Evolutionary conservation across 2,888 invertebrate species (phyloP).

Genomic region (Arrhopalites spinosus): DNA sequence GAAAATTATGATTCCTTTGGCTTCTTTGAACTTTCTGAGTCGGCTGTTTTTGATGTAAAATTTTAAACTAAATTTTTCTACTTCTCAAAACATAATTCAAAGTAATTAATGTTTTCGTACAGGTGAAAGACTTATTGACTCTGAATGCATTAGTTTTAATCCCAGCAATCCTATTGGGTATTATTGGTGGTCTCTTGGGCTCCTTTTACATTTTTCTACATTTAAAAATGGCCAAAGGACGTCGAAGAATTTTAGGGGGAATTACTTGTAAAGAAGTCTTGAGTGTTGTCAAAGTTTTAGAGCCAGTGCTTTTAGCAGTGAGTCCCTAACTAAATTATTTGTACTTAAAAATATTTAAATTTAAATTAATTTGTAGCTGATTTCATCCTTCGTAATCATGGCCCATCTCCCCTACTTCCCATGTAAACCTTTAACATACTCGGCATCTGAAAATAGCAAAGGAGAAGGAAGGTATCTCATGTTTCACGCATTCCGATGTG

Average conservation of each 20-base stretch:
- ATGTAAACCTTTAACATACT: too few species aligned
- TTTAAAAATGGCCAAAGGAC: conserved; percentile 59
- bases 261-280: conserved; percentile 56
- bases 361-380: neutral
- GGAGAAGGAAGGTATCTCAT: conserved; percentile 45
- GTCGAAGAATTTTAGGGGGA: conserved; percentile 58
- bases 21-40: conserved; percentile 47
- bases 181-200: conserved; percentile 60
- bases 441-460: conserved; percentile 33
- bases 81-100: conserved; percentile 1
- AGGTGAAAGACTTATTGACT: conserved; percentile 59
- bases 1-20: conserved; percentile 26
- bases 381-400: conserved; percentile 43
- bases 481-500: conserved; percentile 46
- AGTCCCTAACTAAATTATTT: too few species aligned
- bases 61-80: neutral
- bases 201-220: conserved; percentile 60
- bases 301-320: conserved; percentile 58
- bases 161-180: conserved; percentile 60
- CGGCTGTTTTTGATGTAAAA: conserved; percentile 53
- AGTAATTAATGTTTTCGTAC: neutral
- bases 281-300: conserved; percentile 58
- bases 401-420: conserved; percentile 40
- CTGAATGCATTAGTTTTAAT: conserved; percentile 60
- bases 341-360: too few species aligned